Evolutionary conservation across 2,113 vertebrate genomes (phyloP).

Genomic region (Myotis lucifugus): DNA sequence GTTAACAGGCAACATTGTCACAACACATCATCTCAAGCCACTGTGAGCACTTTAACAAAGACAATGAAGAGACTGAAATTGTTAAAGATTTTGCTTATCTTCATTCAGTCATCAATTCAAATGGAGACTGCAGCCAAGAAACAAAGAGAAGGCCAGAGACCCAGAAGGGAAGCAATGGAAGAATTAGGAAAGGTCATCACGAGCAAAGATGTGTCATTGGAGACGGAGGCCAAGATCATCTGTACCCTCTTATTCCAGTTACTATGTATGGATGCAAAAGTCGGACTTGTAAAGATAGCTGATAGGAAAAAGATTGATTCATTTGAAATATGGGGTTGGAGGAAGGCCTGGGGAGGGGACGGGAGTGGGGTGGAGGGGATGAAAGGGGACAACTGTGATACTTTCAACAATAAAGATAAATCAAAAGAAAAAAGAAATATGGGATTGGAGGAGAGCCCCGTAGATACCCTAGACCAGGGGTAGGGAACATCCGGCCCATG

Average conservation of each 20-base stretch:
- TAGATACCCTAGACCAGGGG: not conserved
- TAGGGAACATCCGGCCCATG: too few species aligned
- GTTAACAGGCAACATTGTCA: not conserved
- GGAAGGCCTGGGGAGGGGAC: not conserved
- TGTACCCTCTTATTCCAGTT: not conserved
- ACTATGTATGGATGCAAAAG: not conserved
- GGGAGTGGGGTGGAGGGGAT: too few species aligned
- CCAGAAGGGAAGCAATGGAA: not conserved
- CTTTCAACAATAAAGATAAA: too few species aligned
- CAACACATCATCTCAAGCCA: not conserved
- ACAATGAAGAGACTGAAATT: not conserved
- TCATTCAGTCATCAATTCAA: not conserved
- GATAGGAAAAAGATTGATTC: not conserved
- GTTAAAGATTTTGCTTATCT: not conserved
- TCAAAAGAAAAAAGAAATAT: too few species aligned
- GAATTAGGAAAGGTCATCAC: not conserved
- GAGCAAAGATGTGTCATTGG: not conserved
- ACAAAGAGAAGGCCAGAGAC: not conserved
- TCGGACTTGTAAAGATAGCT: not conserved
- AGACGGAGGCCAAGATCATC: not conserved
- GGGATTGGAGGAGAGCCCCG: not conserved
- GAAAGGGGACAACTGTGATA: too few species aligned
- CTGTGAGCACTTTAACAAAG: not conserved
- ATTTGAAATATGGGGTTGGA: not conserved
- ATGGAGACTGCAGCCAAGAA: not conserved